Evolutionary conservation across 2,113 vertebrate genomes (phyloP), one percentile per base, ranked within the genome.

Genomic region (Sakesphorus luctuosus): DNA sequence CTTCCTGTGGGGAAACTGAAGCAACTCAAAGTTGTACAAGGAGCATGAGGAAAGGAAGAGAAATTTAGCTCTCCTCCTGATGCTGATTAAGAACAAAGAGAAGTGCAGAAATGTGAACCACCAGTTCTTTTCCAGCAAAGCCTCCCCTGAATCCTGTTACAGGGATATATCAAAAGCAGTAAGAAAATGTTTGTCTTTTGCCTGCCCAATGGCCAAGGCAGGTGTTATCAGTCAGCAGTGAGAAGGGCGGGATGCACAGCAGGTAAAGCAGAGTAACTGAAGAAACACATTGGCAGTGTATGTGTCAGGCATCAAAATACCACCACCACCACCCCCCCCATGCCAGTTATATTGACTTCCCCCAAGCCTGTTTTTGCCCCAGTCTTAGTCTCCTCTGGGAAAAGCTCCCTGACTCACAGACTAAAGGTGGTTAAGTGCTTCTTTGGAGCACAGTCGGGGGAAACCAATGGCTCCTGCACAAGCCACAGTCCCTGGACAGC

Each of bases 11-110:
- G 36, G 18, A 44, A 83, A 94, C 68, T 3, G 10, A 82, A 80
- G 59, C 35, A 74, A 62, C 55, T 46, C 20, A 8, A 78, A 90
- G 50, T 26, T 55, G 35, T 26, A 35, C 28, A 43, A 74, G 55
- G 50, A 50, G 11, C 0, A 0, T 7, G 53, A 59, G 50, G 69
- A 90, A 26, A 90, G 15, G 6, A 13, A 89, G 36, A 56, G 46
- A 68, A 83, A 73, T 66, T 52, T 20, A 78, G 44, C 24, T 59
- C 43, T 43, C 84, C 26, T 89, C 17, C 29, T 88, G 73, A 80
- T 29, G 36, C 46, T 4, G 4, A 72, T 84, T 63, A 93, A 67
- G 47, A 29, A 91, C 29, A 96, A 94, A 95, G 77, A 87, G 33
- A 20, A 89, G 26, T 38, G 38, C 26, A 80, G 67, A 83, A 86